phyloP scores from a whole-genome alignment of 92 coral and sea anemone genomes.

The Paragorgia papillata region DNA sequence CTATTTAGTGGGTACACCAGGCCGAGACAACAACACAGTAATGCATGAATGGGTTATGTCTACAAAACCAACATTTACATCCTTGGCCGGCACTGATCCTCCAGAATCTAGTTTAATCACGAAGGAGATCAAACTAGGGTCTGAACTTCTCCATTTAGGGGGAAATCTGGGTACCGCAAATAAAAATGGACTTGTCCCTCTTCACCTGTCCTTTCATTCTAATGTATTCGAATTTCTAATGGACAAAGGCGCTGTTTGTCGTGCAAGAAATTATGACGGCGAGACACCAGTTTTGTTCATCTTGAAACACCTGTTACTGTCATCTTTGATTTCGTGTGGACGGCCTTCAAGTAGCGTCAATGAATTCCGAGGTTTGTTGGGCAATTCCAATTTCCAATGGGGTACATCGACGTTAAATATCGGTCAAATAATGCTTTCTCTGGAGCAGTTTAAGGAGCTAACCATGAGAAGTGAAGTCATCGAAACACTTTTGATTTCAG shows the following conservation, averaged over 20 bases:
- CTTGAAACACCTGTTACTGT: background rate
- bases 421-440: background rate
- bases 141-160: conserved; percentile 6
- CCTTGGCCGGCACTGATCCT: background rate
- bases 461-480: background rate
- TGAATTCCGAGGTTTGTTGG: background rate
- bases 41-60: conserved; percentile 53
- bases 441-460: background rate
- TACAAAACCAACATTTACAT: background rate
- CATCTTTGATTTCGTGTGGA: background rate
- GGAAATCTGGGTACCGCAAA: conserved; percentile 15
- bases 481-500: background rate
- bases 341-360: too few relatives aligned
- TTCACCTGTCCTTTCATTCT: conserved; percentile 40
- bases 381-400: too few relatives aligned
- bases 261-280: conserved; percentile 17
- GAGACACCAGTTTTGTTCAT: conserved; percentile 19
- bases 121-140: conserved; percentile 11
- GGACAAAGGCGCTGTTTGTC: conserved; percentile 10
- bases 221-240: background rate
- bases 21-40: conserved; percentile 40
- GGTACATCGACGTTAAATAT: background rate
- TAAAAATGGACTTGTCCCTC: conserved; percentile 41
- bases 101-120: background rate
- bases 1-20: conserved; percentile 7